A percentile compares a stretch with the other conserved stretches of the same genome.
Evolutionary conservation across 1,140 invertebrate genomes (phyloP).

Genomic region (Oncopodura yosiiana): DNA sequence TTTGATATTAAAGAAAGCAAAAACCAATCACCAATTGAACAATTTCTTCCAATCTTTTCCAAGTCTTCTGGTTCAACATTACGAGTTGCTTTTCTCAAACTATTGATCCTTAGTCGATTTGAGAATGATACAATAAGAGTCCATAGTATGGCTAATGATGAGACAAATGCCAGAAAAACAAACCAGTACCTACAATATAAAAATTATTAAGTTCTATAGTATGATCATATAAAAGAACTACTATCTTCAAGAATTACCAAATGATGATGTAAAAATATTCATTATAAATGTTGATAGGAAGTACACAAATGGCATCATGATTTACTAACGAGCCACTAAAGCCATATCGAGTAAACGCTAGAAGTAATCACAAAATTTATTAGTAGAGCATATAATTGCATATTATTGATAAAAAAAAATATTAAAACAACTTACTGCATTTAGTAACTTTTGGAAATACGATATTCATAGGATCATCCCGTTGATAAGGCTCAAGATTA

Average conservation of each 20-base stretch:
- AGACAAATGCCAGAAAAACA: constrained; percentile 52
- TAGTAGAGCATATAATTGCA: no score
- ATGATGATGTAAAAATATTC: constrained; percentile 8
- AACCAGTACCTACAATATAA: constrained; percentile 82
- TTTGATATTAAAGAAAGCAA: constrained; percentile 79
- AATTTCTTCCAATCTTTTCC: constrained; percentile 61
- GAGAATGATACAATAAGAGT: constrained; percentile 38
- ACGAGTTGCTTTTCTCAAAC: constrained; percentile 1
- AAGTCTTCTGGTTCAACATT: constrained; percentile 49
- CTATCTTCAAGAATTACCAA: neutral
- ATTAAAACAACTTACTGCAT: no score
- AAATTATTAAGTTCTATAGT: constrained; percentile 66
- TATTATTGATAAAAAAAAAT: no score
- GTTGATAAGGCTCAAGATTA: constrained; percentile 71
- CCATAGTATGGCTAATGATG: constrained; percentile 54
- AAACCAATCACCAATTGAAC: constrained; percentile 86
- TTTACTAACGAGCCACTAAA: neutral
- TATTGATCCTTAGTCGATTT: constrained; percentile 15
- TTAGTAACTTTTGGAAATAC: constrained; percentile 2
- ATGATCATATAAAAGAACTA: neutral
- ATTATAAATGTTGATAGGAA: neutral
- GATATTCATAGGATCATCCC: neutral
- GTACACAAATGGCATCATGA: constrained; percentile 2
- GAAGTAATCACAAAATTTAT: no score
- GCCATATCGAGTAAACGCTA: neutral